Base-by-base conservation (phyloP, 2,888 invertebrate genomes). In the Pasiphila rectangulata region DNA sequence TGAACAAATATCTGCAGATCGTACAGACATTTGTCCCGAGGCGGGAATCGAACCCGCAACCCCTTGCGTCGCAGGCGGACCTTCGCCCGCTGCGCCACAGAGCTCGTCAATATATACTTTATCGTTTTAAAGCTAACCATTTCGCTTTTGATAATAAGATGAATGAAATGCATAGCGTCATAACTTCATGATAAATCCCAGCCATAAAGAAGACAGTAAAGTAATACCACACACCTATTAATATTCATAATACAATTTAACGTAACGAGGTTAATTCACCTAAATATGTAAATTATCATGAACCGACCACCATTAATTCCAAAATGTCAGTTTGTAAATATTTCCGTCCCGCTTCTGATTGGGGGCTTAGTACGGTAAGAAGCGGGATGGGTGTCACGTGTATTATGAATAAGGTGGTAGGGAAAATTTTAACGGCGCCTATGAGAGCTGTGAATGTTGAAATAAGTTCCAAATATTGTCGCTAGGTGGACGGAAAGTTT, bases 281-380 rank as follows among this genome's bases (percentile, higher is more conserved):
- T 88, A 88, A 89, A 89, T 89, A 89, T 89, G 89, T 89, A 89
- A 89, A 89, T 89, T 88, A 89, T 89, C 86, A 89, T 88, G 86
- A 87, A 83, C 87, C 85, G 88, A 86, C 88, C 88, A 86, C 79
- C 83, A 83, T 86, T 86, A 84, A 84, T 87, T 83, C 76, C 63
- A 77, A 83, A 82, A 83, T 84, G 87, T 83, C 87, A 84, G 78
- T 82, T 81, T 79, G 79, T 69, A 77, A 83, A 82, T 85, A 82
- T 79, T 83, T 72, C 72, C 42, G 9, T 74, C 77, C 59, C 75
- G 3, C 51, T 83, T 70, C 0, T 53, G 37, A 75, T 27, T 50
- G 20, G 49, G 38, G 29, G 12, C 36, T 46, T 4, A 50, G 47
- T 59, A 42, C 24, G 44, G 30, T 70, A 46, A 60, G 1, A 67